These are phyloP conservation scores for Ceyx melanurus DNA, from an alignment of 2,113 vertebrate species.

Conservation along the genomic window DNA sequence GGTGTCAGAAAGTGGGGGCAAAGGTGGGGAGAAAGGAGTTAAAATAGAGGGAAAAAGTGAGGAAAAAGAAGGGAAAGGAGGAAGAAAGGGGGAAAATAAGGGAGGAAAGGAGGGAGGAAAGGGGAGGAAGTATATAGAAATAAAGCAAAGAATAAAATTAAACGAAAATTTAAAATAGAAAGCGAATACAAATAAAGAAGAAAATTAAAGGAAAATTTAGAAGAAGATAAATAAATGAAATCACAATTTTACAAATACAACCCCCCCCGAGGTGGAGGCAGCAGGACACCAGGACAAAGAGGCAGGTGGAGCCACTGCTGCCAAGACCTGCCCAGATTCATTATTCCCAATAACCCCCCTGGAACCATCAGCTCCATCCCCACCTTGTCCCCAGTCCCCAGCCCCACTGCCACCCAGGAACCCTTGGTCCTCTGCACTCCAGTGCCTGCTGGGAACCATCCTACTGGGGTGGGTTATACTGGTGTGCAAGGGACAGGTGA, in stretches of 20 bases:
- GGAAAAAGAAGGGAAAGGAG: too few species aligned
- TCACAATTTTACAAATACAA: not conserved
- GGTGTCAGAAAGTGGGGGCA: too few species aligned
- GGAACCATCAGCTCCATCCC: not conserved
- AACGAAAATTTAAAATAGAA: not conserved
- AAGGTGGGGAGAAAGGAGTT: not conserved
- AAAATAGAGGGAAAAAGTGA: not conserved
- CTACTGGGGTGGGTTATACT: not conserved
- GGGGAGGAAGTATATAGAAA: not conserved
- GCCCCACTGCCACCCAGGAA: not conserved
- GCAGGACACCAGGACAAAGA: rapidly evolving
- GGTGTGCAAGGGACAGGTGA: not conserved
- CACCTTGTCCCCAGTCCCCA: not conserved
- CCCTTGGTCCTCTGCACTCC: not conserved
- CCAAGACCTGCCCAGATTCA: not conserved
- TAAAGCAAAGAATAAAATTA: not conserved
- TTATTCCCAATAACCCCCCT: rapidly evolving
- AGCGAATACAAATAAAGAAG: not conserved
- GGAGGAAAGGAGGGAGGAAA: rapidly evolving
- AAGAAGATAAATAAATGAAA: not conserved
- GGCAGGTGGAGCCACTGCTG: rapidly evolving
- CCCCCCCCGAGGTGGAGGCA: rapidly evolving
- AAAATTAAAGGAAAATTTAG: not conserved
- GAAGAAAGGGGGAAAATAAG: not conserved
- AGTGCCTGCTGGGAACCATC: not conserved